Conservation (phyloP, 2,113 vertebrate genomes). For the Mellivora capensis region DNA sequence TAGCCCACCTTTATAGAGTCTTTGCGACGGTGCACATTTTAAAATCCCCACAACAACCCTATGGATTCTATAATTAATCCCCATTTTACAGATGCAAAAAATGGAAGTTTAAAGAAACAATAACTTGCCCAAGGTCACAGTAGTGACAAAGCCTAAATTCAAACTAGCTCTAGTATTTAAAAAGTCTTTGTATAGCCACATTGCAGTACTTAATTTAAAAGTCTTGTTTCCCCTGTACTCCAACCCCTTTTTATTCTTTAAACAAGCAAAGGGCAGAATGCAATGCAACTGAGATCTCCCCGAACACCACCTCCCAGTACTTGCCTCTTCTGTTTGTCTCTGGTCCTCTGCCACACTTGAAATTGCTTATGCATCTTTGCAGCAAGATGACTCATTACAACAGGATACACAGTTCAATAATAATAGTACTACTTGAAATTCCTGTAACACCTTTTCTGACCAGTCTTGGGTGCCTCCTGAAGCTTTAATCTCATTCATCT, state of each 20-base stretch:
- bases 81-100: conserved; percentile 38
- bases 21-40: neutral
- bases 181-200: neutral
- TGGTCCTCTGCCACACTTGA: neutral
- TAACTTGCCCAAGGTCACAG: neutral
- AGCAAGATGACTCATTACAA: conserved; percentile 55
- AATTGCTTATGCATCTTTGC: conserved; percentile 21
- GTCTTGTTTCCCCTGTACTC: neutral
- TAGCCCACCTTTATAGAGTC: neutral
- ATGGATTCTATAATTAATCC: neutral
- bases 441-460: neutral
- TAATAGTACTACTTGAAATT: conserved; percentile 23
- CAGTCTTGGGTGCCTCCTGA: neutral
- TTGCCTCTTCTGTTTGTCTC: neutral
- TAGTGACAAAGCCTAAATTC: neutral
- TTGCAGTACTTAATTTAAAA: neutral
- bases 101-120: neutral
- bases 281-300: neutral
- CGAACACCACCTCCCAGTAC: neutral
- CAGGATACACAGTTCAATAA: conserved; percentile 41
- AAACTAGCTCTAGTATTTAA: neutral
- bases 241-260: neutral
- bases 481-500: conserved; percentile 23
- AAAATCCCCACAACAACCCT: neutral
- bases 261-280: neutral